These are phyloP conservation scores for Pterocles orientalis DNA, from an alignment of 2,113 vertebrate species.

Conservation along the genomic window DNA sequence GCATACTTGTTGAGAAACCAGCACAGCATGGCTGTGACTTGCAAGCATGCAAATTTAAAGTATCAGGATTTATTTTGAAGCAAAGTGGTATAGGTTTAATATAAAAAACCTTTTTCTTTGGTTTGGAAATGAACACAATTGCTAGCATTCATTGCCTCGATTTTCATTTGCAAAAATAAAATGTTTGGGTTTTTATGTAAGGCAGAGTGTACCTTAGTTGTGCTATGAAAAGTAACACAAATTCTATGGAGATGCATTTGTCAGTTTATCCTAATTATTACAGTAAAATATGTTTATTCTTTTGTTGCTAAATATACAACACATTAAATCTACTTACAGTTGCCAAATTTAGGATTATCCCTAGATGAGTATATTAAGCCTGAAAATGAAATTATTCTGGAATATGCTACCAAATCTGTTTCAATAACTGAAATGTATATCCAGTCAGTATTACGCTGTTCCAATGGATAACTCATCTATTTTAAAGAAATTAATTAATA, in stretches of 20 bases:
- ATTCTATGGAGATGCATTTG: neutral
- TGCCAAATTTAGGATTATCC: constrained; percentile 5
- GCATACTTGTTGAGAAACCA: neutral
- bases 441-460: neutral
- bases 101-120: neutral
- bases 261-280: neutral
- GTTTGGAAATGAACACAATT: neutral
- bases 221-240: neutral
- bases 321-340: neutral
- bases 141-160: neutral
- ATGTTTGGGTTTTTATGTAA: neutral
- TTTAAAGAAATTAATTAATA: neutral
- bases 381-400: neutral
- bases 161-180: neutral
- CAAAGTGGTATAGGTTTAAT: neutral
- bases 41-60: neutral
- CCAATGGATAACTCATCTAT: neutral
- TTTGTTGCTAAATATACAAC: neutral
- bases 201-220: neutral
- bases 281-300: neutral
- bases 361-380: neutral
- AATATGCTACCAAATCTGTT: neutral
- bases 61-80: neutral
- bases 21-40: neutral
- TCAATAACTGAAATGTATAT: neutral